These are phyloP conservation scores for Coptodon rendalli DNA, from an alignment of 2,113 vertebrate species.

Conservation along the genomic window DNA sequence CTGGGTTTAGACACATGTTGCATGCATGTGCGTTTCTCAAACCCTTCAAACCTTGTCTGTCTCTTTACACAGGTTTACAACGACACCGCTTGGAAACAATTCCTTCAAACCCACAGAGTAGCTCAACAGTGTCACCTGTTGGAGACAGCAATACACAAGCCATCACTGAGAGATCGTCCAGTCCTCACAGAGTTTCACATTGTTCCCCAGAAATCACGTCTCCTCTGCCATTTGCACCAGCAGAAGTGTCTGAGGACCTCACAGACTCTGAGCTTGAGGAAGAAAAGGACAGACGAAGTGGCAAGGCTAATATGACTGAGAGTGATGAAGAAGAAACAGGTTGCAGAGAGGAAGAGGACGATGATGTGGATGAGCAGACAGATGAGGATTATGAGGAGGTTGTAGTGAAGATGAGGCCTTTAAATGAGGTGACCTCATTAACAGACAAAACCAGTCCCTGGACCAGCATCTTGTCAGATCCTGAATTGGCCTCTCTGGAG, in stretches of 20 bases:
- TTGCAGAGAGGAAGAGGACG: neutral
- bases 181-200: neutral
- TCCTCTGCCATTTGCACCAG: neutral
- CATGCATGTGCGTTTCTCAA: neutral
- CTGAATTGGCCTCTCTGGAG: conserved; percentile 58
- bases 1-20: neutral
- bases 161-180: neutral
- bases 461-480: conserved; percentile 86
- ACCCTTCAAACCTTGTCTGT: neutral
- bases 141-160: neutral
- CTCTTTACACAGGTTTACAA: conserved; percentile 16
- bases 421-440: conserved; percentile 85
- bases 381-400: conserved; percentile 87
- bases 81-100: conserved; percentile 6
- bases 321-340: neutral
- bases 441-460: conserved; percentile 90
- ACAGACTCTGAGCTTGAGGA: neutral
- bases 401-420: conserved; percentile 78
- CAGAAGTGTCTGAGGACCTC: neutral
- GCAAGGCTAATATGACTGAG: neutral
- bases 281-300: neutral
- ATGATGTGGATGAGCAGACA: conserved; percentile 45
- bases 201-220: neutral
- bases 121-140: neutral
- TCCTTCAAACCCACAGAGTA: neutral